A percentile compares a stretch with the other conserved stretches of the same genome.
Evolutionary conservation across 1,140 invertebrate species (phyloP).

Genomic region (Phortica variegata): DNA sequence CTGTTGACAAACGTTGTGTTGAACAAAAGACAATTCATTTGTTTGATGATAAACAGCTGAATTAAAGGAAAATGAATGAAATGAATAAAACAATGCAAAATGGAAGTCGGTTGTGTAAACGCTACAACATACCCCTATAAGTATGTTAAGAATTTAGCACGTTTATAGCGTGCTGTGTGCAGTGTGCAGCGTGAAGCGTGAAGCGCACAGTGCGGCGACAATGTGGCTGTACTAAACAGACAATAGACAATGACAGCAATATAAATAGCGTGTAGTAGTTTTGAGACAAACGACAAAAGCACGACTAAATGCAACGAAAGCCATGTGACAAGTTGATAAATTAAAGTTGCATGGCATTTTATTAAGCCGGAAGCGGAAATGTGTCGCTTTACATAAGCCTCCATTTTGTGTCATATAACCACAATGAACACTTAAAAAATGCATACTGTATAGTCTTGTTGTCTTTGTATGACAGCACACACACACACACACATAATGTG

Average conservation of each 20-base stretch:
- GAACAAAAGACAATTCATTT: slow-evolving; percentile 40
- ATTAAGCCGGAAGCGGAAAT: too few species aligned
- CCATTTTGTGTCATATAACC: too few species aligned
- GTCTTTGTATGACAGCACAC: too few species aligned
- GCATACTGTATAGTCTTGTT: too few species aligned
- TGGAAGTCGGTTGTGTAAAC: neutral
- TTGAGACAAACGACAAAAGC: too few species aligned
- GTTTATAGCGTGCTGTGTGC: slow-evolving; percentile 15
- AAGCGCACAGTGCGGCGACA: too few species aligned
- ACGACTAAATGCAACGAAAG: slow-evolving; percentile 18
- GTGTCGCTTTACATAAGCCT: neutral
- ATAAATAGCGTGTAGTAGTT: too few species aligned
- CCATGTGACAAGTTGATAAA: slow-evolving; percentile 40
- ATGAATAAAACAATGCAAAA: neutral
- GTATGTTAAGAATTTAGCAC: neutral
- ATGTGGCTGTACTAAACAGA: too few species aligned
- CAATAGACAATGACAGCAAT: too few species aligned
- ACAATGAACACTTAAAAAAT: too few species aligned
- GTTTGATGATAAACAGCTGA: slow-evolving; percentile 42
- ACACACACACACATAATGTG: too few species aligned
- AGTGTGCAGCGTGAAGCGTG: neutral
- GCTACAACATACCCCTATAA: too few species aligned
- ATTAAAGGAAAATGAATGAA: slow-evolving; percentile 36
- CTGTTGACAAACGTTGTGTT: slow-evolving; percentile 10
- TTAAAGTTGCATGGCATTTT: slow-evolving; percentile 25